Base-by-base conservation (phyloP, 2,888 invertebrate species). In the Muscina levida region DNA sequence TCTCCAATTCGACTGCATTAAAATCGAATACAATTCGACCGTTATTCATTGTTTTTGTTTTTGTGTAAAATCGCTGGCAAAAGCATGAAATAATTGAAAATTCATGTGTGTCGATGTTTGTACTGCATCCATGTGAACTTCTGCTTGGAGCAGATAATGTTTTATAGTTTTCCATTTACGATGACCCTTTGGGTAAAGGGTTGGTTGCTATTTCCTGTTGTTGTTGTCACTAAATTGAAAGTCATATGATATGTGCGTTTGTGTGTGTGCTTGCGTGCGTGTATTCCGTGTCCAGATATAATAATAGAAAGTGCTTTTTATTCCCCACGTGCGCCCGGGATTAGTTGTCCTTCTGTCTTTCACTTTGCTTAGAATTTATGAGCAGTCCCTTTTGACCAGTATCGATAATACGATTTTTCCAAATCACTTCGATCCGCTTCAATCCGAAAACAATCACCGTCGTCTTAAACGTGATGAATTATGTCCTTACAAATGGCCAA, bases 81-180 rank as follows among this genome's bases (percentile, higher is more conserved):
- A 42, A 62, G 42, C 62, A 62, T 62, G 62, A 62, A 62, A 42
- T 81, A 77, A 81, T 77, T 77, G 81, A 51, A 62, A 56, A 65
- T 71, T 74, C 66, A 77, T 72, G 56, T 77, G 66, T 80, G 73
- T 62, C 76, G 22, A 42, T 62, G 22, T 11, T 57, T 24, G 19
- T 59, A 62, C 42, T 62, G 39, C 37, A 62, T 62, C 62, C 42
- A 62, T 22, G 22, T 39, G 42, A 62, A 39, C 67, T 53, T 74
- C 44, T 81, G 81, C 68, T 81, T 75, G 42, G 62, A 81, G 48
- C 4, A 81, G 81, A 81, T 81, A 81, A 77, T 68, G 72, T 81
- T 77, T 80, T 72, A 72, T 81, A 72, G 80, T 80, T 77, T 62
- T 48, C 19, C 59, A 72, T 56, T 77, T 62, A 68, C 74, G 62